Conservation (phyloP, 2,888 invertebrate species). For the Drosophila ustulata region DNA sequence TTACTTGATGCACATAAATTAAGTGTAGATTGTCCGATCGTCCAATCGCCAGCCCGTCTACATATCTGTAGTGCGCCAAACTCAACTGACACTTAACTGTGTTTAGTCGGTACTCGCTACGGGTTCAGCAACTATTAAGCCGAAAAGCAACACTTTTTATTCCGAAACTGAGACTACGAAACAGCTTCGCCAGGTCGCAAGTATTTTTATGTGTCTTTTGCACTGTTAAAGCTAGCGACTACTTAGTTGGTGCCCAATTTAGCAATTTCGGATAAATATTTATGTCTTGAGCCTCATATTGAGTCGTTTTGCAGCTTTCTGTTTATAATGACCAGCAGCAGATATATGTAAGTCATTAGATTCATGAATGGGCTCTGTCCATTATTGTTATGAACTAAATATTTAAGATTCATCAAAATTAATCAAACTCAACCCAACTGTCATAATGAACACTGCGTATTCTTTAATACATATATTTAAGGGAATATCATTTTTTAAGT, state of each 20-base stretch:
- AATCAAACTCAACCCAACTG: not conserved
- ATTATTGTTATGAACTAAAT: conserved; percentile 10
- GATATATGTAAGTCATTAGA: not conserved
- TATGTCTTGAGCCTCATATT: conserved; percentile 66
- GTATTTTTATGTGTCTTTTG: conserved; percentile 51
- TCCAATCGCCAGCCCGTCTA: not conserved
- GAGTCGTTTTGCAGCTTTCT: conserved; percentile 21
- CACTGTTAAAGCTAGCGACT: conserved; percentile 71
- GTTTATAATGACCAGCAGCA: conserved; percentile 43
- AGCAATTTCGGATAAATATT: conserved; percentile 72
- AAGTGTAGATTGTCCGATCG: conserved; percentile 47
- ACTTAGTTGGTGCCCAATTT: conserved; percentile 75
- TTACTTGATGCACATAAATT: conserved; percentile 73
- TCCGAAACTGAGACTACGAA: conserved; percentile 41
- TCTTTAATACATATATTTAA: not conserved
- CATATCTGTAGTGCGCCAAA: conserved; percentile 3
- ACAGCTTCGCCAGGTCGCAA: conserved; percentile 46
- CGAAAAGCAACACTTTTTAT: conserved; percentile 68
- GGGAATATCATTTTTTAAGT: no score
- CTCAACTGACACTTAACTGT: conserved; percentile 66
- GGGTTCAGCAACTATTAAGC: conserved; percentile 30
- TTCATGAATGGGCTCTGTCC: conserved; percentile 58
- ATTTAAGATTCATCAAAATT: not conserved
- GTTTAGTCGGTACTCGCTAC: conserved; percentile 16
- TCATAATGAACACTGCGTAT: not conserved